Conservation (phyloP, 2,888 invertebrate species). For the Pollenia amentaria region DNA sequence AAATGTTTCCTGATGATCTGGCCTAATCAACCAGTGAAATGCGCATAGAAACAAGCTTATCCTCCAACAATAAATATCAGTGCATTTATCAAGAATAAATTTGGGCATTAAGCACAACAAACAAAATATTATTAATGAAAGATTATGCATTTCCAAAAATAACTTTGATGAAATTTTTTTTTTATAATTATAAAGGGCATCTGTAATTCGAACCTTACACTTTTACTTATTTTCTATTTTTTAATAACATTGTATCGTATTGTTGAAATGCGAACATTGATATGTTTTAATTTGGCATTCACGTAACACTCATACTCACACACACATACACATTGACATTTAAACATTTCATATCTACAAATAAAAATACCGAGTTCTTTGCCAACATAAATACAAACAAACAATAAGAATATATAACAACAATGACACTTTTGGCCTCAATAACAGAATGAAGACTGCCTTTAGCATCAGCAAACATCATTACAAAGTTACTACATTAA, state of each 20-base stretch:
- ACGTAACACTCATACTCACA: background rate
- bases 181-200: conserved; percentile 1
- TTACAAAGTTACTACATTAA: conserved; percentile 45
- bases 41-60: too few relatives aligned
- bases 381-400: conserved; percentile 66
- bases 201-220: background rate
- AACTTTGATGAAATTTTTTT: too few relatives aligned
- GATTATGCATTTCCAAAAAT: too few relatives aligned
- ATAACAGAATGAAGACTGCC: conserved; percentile 68
- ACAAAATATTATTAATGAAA: too few relatives aligned
- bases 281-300: conserved; percentile 37
- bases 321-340: background rate
- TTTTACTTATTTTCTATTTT: conserved; percentile 1
- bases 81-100: too few relatives aligned
- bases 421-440: conserved; percentile 73
- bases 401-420: conserved; percentile 58
- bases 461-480: conserved; percentile 63
- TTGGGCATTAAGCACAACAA: too few relatives aligned
- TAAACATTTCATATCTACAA: background rate
- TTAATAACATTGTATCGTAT: conserved; percentile 39
- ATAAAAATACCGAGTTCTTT: conserved; percentile 9
- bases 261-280: conserved; percentile 32
- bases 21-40: too few relatives aligned
- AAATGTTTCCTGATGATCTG: too few relatives aligned
- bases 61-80: too few relatives aligned